Conservation (phyloP, 2,888 invertebrate species). For the Sipha maydis region DNA sequence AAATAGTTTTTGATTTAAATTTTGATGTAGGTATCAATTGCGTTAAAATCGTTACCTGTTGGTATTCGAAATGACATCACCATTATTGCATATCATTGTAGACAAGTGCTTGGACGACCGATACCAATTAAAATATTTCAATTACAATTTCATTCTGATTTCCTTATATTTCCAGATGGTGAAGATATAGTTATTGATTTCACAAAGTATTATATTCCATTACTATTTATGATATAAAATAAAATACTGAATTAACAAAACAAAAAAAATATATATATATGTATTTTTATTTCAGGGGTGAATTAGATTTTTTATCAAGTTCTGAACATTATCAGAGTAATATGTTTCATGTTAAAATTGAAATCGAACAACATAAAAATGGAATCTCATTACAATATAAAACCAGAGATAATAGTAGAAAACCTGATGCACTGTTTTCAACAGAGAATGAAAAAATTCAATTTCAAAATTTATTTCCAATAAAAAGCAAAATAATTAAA, state of each 20-base stretch:
- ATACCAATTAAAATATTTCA: constrained; percentile 88
- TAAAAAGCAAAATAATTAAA: constrained; percentile 4
- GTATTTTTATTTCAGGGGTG: constrained; percentile 70
- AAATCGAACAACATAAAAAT: constrained; percentile 59
- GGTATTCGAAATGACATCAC: constrained; percentile 77
- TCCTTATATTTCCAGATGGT: constrained; percentile 69
- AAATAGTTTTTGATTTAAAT: neutral
- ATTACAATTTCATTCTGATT: constrained; percentile 90
- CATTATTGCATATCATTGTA: constrained; percentile 83
- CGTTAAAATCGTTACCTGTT: constrained; percentile 72
- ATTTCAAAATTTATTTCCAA: constrained; percentile 49
- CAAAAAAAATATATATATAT: no score
- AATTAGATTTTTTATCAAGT: constrained; percentile 85
- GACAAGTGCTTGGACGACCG: constrained; percentile 83
- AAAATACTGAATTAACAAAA: neutral
- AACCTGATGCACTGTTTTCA: constrained; percentile 41
- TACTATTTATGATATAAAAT: neutral
- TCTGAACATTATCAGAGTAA: constrained; percentile 70
- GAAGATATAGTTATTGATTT: constrained; percentile 58
- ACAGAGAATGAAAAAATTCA: constrained; percentile 46
- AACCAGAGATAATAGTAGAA: constrained; percentile 32
- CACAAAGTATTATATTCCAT: constrained; percentile 30
- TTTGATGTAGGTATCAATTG: constrained; percentile 65
- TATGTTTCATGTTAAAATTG: constrained; percentile 70
- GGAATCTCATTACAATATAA: constrained; percentile 51